Conservation (phyloP, 2,888 invertebrate species). For the Conomelus anceps region DNA sequence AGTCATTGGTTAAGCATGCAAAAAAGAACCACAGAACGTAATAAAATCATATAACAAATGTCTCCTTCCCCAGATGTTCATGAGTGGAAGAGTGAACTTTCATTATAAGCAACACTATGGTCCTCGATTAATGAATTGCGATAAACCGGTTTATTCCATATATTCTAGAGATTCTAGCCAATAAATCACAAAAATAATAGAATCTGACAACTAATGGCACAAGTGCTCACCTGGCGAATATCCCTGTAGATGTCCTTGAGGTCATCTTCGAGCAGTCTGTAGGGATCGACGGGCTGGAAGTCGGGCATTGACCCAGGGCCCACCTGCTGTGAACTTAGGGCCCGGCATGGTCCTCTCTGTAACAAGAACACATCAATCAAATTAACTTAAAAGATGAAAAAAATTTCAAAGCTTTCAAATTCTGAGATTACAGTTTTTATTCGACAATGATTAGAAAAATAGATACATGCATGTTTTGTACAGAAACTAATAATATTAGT, state of each 20-base stretch:
- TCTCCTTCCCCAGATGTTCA: neutral
- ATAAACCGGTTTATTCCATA: neutral
- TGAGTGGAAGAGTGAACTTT: neutral
- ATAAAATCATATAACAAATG: neutral
- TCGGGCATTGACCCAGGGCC: slow-evolving; percentile 63
- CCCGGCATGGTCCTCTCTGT: slow-evolving; percentile 22
- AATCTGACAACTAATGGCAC: neutral
- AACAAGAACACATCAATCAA: slow-evolving; percentile 14
- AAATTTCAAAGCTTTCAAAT: neutral
- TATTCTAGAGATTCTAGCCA: neutral
- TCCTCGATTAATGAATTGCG: neutral
- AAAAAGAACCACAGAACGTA: neutral
- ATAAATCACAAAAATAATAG: neutral
- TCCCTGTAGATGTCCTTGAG: slow-evolving; percentile 78
- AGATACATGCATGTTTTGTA: too few species aligned
- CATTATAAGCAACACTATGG: neutral
- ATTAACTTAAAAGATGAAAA: neutral
- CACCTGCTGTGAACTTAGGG: slow-evolving; percentile 55
- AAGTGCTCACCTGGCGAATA: slow-evolving; percentile 65
- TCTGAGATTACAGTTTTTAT: neutral
- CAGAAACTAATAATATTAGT: too few species aligned
- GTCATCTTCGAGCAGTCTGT: slow-evolving; percentile 77
- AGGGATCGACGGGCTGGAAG: slow-evolving; percentile 66
- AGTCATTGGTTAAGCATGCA: too few species aligned
- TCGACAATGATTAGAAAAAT: too few species aligned